phyloP scores from a whole-genome alignment of 2,797 vertebrate species.

The Lindbergichthys nudifrons region DNA sequence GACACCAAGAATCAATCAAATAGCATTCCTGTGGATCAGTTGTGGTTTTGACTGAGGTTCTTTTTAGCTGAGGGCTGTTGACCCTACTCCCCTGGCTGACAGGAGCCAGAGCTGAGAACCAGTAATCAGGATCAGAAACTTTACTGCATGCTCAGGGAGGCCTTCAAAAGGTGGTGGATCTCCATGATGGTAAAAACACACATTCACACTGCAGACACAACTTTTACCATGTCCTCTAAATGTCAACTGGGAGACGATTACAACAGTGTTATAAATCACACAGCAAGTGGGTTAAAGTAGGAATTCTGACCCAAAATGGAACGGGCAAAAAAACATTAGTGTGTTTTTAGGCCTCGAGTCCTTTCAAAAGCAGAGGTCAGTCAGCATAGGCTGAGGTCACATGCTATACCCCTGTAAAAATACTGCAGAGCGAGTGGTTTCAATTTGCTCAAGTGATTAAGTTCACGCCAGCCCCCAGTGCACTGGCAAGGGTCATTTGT shows the following conservation, averaged over 20 bases:
- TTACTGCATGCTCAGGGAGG: slow-evolving; percentile 77
- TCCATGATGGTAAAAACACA: slow-evolving; percentile 70
- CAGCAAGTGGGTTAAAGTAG: slow-evolving; percentile 59
- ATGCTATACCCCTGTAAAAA: slow-evolving; percentile 87
- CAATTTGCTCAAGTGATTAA: slow-evolving; percentile 96
- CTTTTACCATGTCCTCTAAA: slow-evolving; percentile 79
- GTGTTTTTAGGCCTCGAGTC: slow-evolving; percentile 65
- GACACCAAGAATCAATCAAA: slow-evolving; percentile 58
- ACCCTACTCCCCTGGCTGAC: slow-evolving; percentile 71
- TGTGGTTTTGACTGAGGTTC: slow-evolving; percentile 49
- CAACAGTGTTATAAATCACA: slow-evolving; percentile 71
- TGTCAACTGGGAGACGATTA: slow-evolving; percentile 75
- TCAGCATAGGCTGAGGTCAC: slow-evolving; percentile 78
- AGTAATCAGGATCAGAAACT: slow-evolving; percentile 81
- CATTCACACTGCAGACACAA: slow-evolving; percentile 69
- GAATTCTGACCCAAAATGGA: slow-evolving; percentile 69
- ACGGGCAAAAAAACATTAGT: slow-evolving; percentile 63
- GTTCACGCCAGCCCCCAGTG: slow-evolving; percentile 89
- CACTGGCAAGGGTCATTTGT: slow-evolving; percentile 91
- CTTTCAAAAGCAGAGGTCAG: slow-evolving; percentile 82
- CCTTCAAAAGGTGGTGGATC: slow-evolving; percentile 78
- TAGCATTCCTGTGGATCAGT: slow-evolving; percentile 60
- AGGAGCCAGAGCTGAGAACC: slow-evolving; percentile 77
- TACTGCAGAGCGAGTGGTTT: slow-evolving; percentile 91
- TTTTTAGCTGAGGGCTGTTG: slow-evolving; percentile 74